A percentile compares a stretch with the other conserved stretches of the same genome.
phyloP scores from a whole-genome alignment of 2,888 invertebrate species.

The Caenorhabditis imperialis region DNA sequence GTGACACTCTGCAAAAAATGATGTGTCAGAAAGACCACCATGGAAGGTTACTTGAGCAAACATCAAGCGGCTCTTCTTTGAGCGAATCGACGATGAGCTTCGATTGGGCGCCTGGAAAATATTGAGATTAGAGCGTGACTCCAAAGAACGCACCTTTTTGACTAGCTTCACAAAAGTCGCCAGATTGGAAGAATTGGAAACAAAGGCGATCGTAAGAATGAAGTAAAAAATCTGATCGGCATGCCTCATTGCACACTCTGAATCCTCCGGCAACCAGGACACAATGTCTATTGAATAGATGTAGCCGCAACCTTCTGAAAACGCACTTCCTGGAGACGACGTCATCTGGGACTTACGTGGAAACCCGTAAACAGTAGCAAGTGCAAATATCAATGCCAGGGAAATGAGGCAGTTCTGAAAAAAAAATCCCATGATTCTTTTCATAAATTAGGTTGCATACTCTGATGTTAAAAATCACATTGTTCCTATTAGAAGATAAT shows the following conservation, averaged over 20 bases:
- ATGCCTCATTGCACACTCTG: constrained; percentile 31
- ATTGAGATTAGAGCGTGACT: no score
- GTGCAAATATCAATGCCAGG: not conserved
- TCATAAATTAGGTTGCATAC: constrained; percentile 1
- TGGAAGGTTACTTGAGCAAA: constrained; percentile 34
- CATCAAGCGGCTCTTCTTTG: constrained; percentile 25
- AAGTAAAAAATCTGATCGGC: constrained; percentile 38
- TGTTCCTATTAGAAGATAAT: constrained; percentile 10
- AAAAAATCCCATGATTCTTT: not conserved
- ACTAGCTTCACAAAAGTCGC: constrained; percentile 40
- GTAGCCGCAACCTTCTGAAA: constrained; percentile 44
- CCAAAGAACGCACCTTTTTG: constrained; percentile 10
- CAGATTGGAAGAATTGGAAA: constrained; percentile 46
- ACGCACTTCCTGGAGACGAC: not conserved
- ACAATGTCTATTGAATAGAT: constrained; percentile 31
- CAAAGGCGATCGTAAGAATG: constrained; percentile 29
- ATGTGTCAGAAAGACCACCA: constrained; percentile 10
- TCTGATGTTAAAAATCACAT: constrained; percentile 15
- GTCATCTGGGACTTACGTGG: constrained; percentile 10
- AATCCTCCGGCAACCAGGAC: constrained; percentile 35
- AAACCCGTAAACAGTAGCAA: constrained; percentile 28
- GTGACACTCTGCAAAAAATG: constrained; percentile 50
- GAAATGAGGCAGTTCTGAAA: constrained; percentile 35
- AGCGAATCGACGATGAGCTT: no score
- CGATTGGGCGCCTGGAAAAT: no score